Base-by-base conservation (phyloP, 2,113 vertebrate species). In the Saimiri boliviensis region DNA sequence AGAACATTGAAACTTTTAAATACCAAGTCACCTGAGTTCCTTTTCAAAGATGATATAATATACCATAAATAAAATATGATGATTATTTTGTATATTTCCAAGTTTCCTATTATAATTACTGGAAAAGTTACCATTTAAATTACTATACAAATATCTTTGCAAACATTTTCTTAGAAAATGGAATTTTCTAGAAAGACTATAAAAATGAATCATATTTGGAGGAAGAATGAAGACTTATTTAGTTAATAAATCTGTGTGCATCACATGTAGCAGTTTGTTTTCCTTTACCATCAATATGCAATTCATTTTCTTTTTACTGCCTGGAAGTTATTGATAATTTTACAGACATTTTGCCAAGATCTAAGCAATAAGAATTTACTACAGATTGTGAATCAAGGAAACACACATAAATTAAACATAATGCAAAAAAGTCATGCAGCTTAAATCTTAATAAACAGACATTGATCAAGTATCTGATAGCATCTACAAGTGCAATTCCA, bases 381-480 rank as follows among this genome's bases (percentile, higher is more conserved):
- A 6, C 58, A 91, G 60, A 35, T 68, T 90, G 40, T 86, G 87
- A 93, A 87, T 92, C 93, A 94, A 91, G 40, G n/a, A 96, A 89
- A 68, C 76, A 21, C 14, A 54, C 7, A 32, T 94, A 80, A 97
- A 96, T 97, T 70, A 96, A 96, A 91, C 9, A 86, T 77, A 89
- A 63, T 40, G 3, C 37, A 86, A 89, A 42, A 30, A 97, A 89
- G 35, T 89, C 25, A 82, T 68, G 49, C 2, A 96, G 40, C 27
- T 95, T 95, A 93, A 97, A 93, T 91, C 63, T 54, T 82, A 87
- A 95, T 93, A 88, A 96, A 82, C 2, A 77, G n/a, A 87, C 90
- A 91, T 71, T 52, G 89, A 93, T 73, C 13, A 45, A 94, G 45
- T 20, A 42, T 84, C 87, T 42, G 56, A 93, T 14, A 93, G 14